Evolutionary conservation across 1,140 invertebrate genomes (phyloP), one percentile per base, ranked within the genome.

Genomic region (Caenorhabditis inopinata): DNA sequence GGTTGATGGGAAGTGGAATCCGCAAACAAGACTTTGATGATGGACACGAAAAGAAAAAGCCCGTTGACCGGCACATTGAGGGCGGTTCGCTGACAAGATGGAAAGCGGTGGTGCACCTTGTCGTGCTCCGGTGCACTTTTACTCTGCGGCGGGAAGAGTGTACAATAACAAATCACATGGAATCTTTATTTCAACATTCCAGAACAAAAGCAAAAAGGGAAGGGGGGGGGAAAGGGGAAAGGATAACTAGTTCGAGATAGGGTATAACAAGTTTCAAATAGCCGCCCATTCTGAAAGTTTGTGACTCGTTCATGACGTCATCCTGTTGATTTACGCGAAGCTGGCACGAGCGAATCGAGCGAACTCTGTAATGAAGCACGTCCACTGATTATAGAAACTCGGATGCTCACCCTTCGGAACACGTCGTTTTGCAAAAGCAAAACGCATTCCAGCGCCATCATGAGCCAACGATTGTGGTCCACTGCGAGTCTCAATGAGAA

Each of bases 221-320:
- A 18, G 23, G n/a, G 38, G 32, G 38, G 6, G 35, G 53, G 35
- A 29, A 58, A 16, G 18, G 5, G 12, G 18, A 53, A 53, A 32
- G 11, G 14, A 32, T 5, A 58, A 38, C 58, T 68, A 68, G 58
- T 68, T 68, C 58, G 32, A 38, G 58, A 58, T 29, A n/a, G 48
- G 48, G 48, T 14, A 58, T 7, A 58, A 68, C 58, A 68, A 68
- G 38, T 68, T 68, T 68, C 58, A 68, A 68, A 68, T 68, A 68
- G 58, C 58, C 58, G 58, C 58, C 58, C 58, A 68, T 68, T 68
- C 38, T 68, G 58, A 68, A 68, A 68, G 58, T 68, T 62, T 68
- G 29, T 68, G 58, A 68, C 32, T 68, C 58, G 32, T 68, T 68
- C n/a, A 68, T 68, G 58, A 68, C 58, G 58, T 68, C 58, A 68